These are phyloP conservation scores for Catamblyrhynchus diadema DNA, from an alignment of 2,797 vertebrate genomes.

Conservation along the genomic window DNA sequence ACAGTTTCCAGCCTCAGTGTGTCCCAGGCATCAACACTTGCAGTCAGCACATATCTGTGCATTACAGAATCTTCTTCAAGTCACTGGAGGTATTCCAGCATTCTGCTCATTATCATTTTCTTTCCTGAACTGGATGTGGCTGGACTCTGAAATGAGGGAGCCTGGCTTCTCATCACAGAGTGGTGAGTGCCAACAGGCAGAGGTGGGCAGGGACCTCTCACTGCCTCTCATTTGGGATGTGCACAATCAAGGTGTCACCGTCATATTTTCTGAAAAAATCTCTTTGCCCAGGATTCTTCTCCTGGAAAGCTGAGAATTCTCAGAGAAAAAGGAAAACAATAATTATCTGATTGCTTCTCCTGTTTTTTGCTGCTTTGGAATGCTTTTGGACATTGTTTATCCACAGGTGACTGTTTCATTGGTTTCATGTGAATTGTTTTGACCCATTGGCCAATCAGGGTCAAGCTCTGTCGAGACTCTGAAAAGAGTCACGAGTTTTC, in stretches of 20 bases:
- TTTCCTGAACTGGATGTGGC: background rate
- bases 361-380: background rate
- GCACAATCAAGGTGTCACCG: background rate
- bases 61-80: background rate
- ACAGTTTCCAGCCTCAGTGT: background rate
- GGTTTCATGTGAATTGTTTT: background rate
- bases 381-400: background rate
- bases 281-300: background rate
- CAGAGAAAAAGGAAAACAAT: background rate
- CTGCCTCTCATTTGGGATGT: background rate
- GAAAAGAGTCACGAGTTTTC: too few relatives aligned
- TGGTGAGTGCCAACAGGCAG: background rate
- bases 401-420: background rate
- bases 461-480: too few relatives aligned
- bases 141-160: background rate
- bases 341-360: too few relatives aligned
- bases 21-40: background rate
- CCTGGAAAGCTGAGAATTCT: background rate
- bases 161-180: background rate
- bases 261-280: background rate
- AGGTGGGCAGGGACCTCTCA: background rate
- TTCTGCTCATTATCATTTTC: background rate
- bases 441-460: too few relatives aligned
- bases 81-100: background rate
- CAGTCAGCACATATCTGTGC: background rate